Percentiles rank a stretch among this genome's conserved stretches.
Conservation (phyloP, 2,113 vertebrate species). For the Coregonus clupeaformis region DNA sequence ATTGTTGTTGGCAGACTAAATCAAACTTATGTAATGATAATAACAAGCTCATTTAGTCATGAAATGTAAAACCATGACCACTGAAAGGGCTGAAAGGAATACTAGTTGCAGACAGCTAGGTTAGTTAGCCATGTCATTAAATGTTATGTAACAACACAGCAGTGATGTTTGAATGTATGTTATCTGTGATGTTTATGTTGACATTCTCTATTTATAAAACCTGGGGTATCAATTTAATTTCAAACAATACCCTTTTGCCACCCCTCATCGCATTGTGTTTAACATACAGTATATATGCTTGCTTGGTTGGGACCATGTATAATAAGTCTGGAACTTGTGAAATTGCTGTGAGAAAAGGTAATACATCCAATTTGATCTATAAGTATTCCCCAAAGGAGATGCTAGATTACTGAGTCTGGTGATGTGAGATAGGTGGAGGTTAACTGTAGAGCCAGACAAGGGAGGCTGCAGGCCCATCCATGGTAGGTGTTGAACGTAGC, state of each 20-base stretch:
- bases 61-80: too few species aligned
- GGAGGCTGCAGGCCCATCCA: not conserved
- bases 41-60: too few species aligned
- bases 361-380: not conserved
- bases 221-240: not conserved
- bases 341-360: not conserved
- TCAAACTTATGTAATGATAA: too few species aligned
- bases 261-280: not conserved
- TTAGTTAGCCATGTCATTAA: not conserved
- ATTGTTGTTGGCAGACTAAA: too few species aligned
- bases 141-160: not conserved
- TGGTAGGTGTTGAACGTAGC: too few species aligned
- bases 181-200: not conserved
- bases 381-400: too few species aligned
- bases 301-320: not conserved
- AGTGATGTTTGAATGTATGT: not conserved
- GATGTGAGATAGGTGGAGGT: slow-evolving; percentile 1
- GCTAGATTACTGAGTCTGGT: too few species aligned
- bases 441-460: not conserved
- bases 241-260: not conserved
- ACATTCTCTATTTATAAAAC: not conserved
- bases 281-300: too few species aligned
- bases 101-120: not conserved
- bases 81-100: too few species aligned
- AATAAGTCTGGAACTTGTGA: not conserved